A percentile compares a stretch with the other conserved stretches of the same genome.
Conservation (phyloP, 2,888 invertebrate species). For the Leptogaster cylindrica region DNA sequence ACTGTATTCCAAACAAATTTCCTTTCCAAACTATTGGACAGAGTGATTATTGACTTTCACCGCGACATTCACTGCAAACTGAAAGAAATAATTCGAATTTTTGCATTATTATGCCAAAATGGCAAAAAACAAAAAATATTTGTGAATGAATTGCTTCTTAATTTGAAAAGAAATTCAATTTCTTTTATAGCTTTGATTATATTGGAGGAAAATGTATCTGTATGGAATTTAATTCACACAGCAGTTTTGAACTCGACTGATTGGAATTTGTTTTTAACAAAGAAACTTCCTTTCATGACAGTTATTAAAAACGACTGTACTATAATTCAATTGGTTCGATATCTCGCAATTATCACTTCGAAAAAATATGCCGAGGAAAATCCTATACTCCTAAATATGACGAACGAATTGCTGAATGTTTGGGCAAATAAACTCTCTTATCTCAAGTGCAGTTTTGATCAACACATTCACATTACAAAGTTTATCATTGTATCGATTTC, state of each 20-base stretch:
- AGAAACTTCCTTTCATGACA: slow-evolving; percentile 67
- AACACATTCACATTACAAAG: slow-evolving; percentile 75
- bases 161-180: slow-evolving; percentile 67
- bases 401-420: slow-evolving; percentile 66
- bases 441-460: slow-evolving; percentile 69
- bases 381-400: slow-evolving; percentile 60
- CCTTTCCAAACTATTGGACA: slow-evolving; percentile 68
- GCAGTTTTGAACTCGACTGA: slow-evolving; percentile 64
- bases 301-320: slow-evolving; percentile 63
- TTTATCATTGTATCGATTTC: slow-evolving; percentile 68
- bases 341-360: slow-evolving; percentile 62
- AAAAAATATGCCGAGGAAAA: slow-evolving; percentile 47
- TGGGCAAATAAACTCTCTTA: slow-evolving; percentile 74
- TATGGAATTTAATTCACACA: slow-evolving; percentile 61
- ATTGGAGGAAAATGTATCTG: slow-evolving; percentile 63
- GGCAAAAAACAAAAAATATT: not conserved
- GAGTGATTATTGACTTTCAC: slow-evolving; percentile 67
- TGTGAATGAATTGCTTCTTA: slow-evolving; percentile 64
- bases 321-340: slow-evolving; percentile 69
- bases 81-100: slow-evolving; percentile 64
- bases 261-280: slow-evolving; percentile 73
- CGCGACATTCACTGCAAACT: slow-evolving; percentile 63
- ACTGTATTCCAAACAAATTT: slow-evolving; percentile 58
- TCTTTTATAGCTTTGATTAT: slow-evolving; percentile 67
- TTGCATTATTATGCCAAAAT: slow-evolving; percentile 62